phyloP scores from a whole-genome alignment of 2,113 vertebrate genomes.

The Proterorhinus semilunaris region DNA sequence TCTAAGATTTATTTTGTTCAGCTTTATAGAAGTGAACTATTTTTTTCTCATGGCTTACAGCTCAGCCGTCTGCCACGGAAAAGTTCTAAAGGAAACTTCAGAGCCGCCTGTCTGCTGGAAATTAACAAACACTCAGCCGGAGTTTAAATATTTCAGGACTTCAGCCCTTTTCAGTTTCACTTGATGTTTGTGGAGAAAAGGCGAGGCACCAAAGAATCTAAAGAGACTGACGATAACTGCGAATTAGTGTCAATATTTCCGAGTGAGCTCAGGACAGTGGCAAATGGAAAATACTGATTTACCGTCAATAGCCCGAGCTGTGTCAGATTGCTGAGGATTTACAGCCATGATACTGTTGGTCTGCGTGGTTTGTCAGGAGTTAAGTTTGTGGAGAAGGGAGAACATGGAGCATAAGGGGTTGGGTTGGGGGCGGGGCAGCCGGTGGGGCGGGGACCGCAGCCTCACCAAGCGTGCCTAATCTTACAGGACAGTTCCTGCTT shows the following conservation, averaged over 20 bases:
- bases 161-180: not conserved
- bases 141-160: constrained; percentile 4
- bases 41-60: not conserved
- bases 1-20: too few species aligned
- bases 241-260: too few species aligned
- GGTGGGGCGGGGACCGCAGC: constrained; percentile 45
- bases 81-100: constrained; percentile 13
- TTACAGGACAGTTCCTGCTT: constrained; percentile 88
- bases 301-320: too few species aligned
- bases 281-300: too few species aligned
- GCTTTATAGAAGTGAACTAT: not conserved
- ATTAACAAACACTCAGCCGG: constrained; percentile 14
- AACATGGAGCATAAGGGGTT: constrained; percentile 50
- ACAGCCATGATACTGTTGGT: too few species aligned
- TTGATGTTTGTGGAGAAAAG: not conserved
- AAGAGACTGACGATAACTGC: too few species aligned
- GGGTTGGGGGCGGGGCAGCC: constrained; percentile 52
- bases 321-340: too few species aligned
- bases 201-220: too few species aligned
- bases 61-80: not conserved
- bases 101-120: constrained; percentile 1
- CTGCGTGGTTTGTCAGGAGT: constrained; percentile 39
- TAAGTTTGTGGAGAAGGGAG: constrained; percentile 48
- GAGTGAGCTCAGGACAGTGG: too few species aligned
- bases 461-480: constrained; percentile 86